Percentiles rank a stretch among this genome's conserved stretches.
Evolutionary conservation across 2,797 vertebrate species (phyloP).

Genomic region (Neopelma chrysocephalum): DNA sequence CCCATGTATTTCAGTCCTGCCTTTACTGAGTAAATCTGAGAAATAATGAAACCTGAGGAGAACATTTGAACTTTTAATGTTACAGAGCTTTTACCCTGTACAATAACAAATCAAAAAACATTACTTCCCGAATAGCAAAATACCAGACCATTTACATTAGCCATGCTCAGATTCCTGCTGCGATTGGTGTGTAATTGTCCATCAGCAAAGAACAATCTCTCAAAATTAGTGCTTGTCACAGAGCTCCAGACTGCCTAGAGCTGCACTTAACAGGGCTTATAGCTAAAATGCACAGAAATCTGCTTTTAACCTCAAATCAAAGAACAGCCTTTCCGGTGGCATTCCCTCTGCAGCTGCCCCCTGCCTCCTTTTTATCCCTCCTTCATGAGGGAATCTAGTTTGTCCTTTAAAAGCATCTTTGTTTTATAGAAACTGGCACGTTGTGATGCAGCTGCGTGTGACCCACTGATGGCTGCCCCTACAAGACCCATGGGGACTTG

Average conservation of each 20-base stretch:
- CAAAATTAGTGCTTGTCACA: conserved; percentile 65
- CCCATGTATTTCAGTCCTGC: neutral
- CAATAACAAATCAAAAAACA: conserved; percentile 60
- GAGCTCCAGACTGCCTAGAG: conserved; percentile 35
- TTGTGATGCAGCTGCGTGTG: neutral
- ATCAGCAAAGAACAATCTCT: conserved; percentile 60
- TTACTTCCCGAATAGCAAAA: conserved; percentile 49
- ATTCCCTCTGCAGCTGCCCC: neutral
- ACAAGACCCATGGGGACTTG: neutral
- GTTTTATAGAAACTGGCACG: neutral
- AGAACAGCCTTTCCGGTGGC: neutral
- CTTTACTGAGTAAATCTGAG: conserved; percentile 15
- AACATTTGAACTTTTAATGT: conserved; percentile 46
- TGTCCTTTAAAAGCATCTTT: neutral
- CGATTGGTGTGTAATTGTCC: conserved; percentile 57
- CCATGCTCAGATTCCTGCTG: conserved; percentile 55
- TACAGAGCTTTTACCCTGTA: too few relatives aligned
- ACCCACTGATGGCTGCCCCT: neutral
- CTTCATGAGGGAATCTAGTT: neutral
- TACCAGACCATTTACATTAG: conserved; percentile 56
- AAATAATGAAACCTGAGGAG: conserved; percentile 29
- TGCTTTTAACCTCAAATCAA: conserved; percentile 27
- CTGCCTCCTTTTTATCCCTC: neutral
- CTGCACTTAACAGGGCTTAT: neutral
- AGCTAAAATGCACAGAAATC: conserved; percentile 3